Conservation (phyloP, 2,797 vertebrate species). For the Parauchenoglanis punctatus region DNA sequence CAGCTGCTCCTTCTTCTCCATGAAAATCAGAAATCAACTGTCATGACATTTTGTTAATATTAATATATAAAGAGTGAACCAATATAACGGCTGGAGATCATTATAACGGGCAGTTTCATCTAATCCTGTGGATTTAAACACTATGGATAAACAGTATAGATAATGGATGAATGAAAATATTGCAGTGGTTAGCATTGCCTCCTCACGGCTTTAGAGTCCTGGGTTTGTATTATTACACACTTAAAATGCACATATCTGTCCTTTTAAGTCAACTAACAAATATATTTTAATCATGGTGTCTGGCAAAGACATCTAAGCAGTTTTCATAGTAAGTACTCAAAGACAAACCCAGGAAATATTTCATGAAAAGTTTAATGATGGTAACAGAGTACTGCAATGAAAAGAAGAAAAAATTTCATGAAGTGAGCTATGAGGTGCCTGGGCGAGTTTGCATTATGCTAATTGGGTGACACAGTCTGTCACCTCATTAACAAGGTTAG, state of each 20-base stretch:
- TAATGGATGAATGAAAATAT: too few relatives aligned
- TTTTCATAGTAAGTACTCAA: not conserved
- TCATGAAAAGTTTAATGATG: not conserved
- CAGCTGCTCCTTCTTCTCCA: too few relatives aligned
- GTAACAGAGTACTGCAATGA: not conserved
- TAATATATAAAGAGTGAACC: too few relatives aligned
- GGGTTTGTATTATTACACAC: not conserved
- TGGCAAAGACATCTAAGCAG: not conserved
- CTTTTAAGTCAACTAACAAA: not conserved
- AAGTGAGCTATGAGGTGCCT: not conserved
- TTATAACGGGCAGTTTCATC: too few relatives aligned
- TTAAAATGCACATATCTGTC: not conserved
- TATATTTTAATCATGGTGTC: not conserved
- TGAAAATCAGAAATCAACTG: too few relatives aligned
- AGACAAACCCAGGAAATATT: not conserved
- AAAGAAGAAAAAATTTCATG: not conserved
- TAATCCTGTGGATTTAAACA: too few relatives aligned
- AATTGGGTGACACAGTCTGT: not conserved
- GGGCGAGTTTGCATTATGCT: too few relatives aligned
- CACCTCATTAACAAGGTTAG: constrained; percentile 4
- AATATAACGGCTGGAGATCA: too few relatives aligned
- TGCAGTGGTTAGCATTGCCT: too few relatives aligned
- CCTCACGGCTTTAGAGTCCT: too few relatives aligned
- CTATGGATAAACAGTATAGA: too few relatives aligned
- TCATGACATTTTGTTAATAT: too few relatives aligned